Percentiles rank a stretch among this genome's conserved stretches.
Conservation (phyloP, 2,113 vertebrate genomes). For the Rutilus rutilus region DNA sequence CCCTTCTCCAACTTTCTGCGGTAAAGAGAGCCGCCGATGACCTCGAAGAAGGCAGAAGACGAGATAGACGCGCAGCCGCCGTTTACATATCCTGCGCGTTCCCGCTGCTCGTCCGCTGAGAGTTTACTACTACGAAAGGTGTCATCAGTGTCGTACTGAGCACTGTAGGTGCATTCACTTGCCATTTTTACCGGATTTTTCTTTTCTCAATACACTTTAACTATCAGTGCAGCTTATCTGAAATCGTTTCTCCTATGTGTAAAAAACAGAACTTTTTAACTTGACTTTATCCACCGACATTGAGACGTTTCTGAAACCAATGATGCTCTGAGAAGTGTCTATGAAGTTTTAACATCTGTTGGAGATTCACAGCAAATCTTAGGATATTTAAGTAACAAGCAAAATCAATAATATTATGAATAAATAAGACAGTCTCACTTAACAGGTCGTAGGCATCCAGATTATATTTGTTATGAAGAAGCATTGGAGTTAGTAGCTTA, state of each 20-base stretch:
- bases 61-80: conserved; percentile 54
- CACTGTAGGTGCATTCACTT: conserved; percentile 64
- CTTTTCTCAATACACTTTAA: conserved; percentile 40
- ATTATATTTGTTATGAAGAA: background rate
- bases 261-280: background rate
- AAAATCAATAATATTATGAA: background rate
- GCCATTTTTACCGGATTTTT: conserved; percentile 72
- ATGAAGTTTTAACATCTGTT: background rate
- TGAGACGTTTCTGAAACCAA: background rate
- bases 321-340: conserved; percentile 9
- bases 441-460: background rate
- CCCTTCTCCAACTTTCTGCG: conserved; percentile 80
- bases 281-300: background rate
- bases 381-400: conserved; percentile 1
- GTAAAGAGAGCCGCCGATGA: conserved; percentile 76
- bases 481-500: background rate
- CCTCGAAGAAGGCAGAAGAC: conserved; percentile 72
- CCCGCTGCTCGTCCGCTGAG: conserved; percentile 56
- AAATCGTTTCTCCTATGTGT: conserved; percentile 17
- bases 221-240: conserved; percentile 16
- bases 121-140: conserved; percentile 60
- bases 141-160: conserved; percentile 58
- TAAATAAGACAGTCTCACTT: background rate
- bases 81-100: conserved; percentile 49
- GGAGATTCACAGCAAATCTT: background rate